A percentile compares a stretch with the other conserved stretches of the same genome.
Conservation (phyloP, 2,888 invertebrate species). For the Andrena minutula region DNA sequence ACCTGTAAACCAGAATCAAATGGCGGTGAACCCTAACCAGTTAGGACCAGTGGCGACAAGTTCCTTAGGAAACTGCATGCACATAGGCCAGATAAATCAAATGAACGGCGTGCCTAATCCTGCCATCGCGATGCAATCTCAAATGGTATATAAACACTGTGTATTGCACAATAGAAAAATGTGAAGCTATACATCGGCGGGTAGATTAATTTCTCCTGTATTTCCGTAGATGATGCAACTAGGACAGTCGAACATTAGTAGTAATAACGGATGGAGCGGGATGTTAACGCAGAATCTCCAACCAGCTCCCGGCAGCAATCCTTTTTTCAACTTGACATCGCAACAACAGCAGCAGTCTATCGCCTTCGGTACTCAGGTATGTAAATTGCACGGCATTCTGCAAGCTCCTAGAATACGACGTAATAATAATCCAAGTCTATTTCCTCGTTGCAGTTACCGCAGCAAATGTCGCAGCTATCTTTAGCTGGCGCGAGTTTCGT, state of each 20-base stretch:
- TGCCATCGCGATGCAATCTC: constrained; percentile 77
- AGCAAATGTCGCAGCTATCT: constrained; percentile 86
- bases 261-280: constrained; percentile 82
- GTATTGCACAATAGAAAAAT: background rate
- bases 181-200: background rate
- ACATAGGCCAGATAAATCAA: constrained; percentile 76
- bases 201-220: constrained; percentile 1
- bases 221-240: constrained; percentile 78
- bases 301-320: constrained; percentile 83
- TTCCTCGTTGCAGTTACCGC: constrained; percentile 82
- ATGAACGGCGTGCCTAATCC: constrained; percentile 77
- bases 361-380: constrained; percentile 77
- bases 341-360: constrained; percentile 73
- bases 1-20: constrained; percentile 75
- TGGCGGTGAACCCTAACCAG: constrained; percentile 74
- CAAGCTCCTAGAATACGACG: background rate
- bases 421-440: background rate
- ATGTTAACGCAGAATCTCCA: constrained; percentile 82
- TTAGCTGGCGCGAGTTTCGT: constrained; percentile 80
- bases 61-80: constrained; percentile 72
- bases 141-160: constrained; percentile 76
- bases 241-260: constrained; percentile 75
- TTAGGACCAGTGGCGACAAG: constrained; percentile 71
- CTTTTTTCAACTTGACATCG: constrained; percentile 81
- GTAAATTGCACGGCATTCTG: background rate